Evolutionary conservation across 2,113 vertebrate genomes (phyloP), one percentile per base, ranked within the genome.

Genomic region (Clinocottus analis): DNA sequence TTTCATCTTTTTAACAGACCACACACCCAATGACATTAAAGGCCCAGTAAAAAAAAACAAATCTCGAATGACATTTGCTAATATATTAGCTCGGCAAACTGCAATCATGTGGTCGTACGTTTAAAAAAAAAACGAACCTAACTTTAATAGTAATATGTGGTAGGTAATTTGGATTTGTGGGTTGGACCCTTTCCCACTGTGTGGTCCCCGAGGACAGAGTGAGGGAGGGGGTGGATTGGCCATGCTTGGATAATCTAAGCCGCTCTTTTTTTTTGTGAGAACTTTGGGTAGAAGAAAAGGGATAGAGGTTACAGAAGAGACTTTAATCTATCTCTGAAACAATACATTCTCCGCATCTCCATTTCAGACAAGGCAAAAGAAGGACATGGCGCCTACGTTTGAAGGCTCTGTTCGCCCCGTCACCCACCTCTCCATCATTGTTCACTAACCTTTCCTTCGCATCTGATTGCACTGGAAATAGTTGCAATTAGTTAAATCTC

Each of bases 401-500:
- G 82, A 95, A 94, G 88, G 58, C 86, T 77, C 58, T 6, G 41
- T 84, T 79, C 68, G 79, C 63, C 82, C 47, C 12, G 45, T 83
- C 27, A 41, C 65, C 63, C 86, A 82, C 64, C 81, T 84, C 58
- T 85, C 77, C 79, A 78, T 49, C 25, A 58, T 49, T 75, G 63
- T 82, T 72, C 78, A 64, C 63, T 53, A 85, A 90, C 85, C 90
- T 92, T 91, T 19, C 78, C 91, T 86, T 96, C 94, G 64, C 92
- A 85, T 93, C 90, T 82, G 82, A 93, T 93, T 63, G 19, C 82
- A 10, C 82, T 87, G 91, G 94, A 91, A 91, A 93, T 94, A 91
- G 94, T 89, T 61, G 75, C 95, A 96, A 97, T 97, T 96, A 95
- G 95, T 95, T 93, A 93, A 95, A 95, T 95, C 94, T 95, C 86